phyloP scores from a whole-genome alignment of 2,888 invertebrate genomes.

The Agonopterix alstromeriana region DNA sequence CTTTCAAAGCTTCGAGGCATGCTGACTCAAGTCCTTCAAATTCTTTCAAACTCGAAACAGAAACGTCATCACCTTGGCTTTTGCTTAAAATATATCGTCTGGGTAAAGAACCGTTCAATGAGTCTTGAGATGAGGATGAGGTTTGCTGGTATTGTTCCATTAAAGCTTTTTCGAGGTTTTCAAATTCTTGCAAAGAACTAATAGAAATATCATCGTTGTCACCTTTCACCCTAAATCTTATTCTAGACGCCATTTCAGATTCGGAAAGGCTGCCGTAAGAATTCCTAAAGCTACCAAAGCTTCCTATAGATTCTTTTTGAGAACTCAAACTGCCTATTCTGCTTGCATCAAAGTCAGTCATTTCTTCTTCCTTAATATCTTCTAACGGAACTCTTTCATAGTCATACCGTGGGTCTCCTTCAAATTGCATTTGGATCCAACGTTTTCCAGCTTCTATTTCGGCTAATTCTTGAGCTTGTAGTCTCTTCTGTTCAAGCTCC shows the following conservation, averaged over 20 bases:
- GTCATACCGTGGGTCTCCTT: conserved; percentile 86
- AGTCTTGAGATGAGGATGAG: conserved; percentile 90
- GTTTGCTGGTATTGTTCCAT: conserved; percentile 85
- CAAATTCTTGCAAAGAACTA: conserved; percentile 96
- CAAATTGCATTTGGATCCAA: conserved; percentile 94
- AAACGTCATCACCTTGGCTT: conserved; percentile 90
- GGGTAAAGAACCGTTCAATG: conserved; percentile 89
- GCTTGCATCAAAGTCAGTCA: conserved; percentile 89
- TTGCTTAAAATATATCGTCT: conserved; percentile 81
- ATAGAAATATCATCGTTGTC: conserved; percentile 95
- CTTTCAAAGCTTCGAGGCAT: conserved; percentile 88
- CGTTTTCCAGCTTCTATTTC: conserved; percentile 86
- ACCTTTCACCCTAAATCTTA: conserved; percentile 88
- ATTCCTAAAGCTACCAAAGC: conserved; percentile 89
- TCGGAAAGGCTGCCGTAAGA: conserved; percentile 95
- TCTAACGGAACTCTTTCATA: conserved; percentile 90
- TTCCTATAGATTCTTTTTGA: conserved; percentile 87
- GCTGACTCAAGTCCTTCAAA: conserved; percentile 95
- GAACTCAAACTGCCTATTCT: conserved; percentile 87
- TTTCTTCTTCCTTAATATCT: conserved; percentile 95
- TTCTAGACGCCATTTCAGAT: conserved; percentile 89
- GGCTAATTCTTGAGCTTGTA: conserved; percentile 67
- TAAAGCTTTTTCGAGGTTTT: conserved; percentile 91
- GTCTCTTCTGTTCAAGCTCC: conserved; percentile 80
- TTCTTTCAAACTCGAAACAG: conserved; percentile 91